Evolutionary conservation across 2,797 vertebrate species (phyloP).

Genomic region (Gymnothorax reevesii): DNA sequence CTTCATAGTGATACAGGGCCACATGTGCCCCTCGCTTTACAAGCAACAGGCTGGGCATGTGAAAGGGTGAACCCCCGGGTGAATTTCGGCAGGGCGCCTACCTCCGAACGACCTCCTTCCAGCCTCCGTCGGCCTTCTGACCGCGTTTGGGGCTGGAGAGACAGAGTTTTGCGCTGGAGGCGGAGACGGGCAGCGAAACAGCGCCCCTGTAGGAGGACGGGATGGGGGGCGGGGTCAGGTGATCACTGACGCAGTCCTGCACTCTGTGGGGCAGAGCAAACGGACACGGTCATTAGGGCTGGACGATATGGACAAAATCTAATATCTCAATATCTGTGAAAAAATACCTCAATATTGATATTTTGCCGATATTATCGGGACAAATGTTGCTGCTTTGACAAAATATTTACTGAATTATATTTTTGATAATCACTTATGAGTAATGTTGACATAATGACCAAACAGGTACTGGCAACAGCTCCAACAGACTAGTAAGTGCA

Average conservation of each 20-base stretch:
- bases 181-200: slow-evolving; percentile 87
- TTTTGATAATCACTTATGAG: too few relatives aligned
- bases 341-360: too few relatives aligned
- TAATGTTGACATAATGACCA: too few relatives aligned
- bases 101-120: slow-evolving; percentile 98
- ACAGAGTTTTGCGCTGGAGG: slow-evolving; percentile 92
- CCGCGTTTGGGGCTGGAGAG: slow-evolving; percentile 95
- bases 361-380: too few relatives aligned
- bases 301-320: too few relatives aligned
- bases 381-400: too few relatives aligned
- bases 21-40: neutral
- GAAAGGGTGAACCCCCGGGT: too few relatives aligned
- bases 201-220: slow-evolving; percentile 82
- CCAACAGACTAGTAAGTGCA: too few relatives aligned
- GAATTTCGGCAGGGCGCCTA: slow-evolving; percentile 49
- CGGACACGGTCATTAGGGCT: too few relatives aligned
- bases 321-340: too few relatives aligned
- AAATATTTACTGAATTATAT: too few relatives aligned
- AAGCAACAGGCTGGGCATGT: neutral
- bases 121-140: slow-evolving; percentile 97
- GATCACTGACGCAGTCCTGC: slow-evolving; percentile 69
- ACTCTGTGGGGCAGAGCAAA: slow-evolving; percentile 56
- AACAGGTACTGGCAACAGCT: too few relatives aligned
- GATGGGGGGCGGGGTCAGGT: slow-evolving; percentile 77
- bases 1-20: neutral